Percentiles rank a stretch among this genome's conserved stretches.
These are phyloP conservation scores for Nemapogon koenigi DNA, from an alignment of 2,888 invertebrate genomes.

Conservation along the genomic window DNA sequence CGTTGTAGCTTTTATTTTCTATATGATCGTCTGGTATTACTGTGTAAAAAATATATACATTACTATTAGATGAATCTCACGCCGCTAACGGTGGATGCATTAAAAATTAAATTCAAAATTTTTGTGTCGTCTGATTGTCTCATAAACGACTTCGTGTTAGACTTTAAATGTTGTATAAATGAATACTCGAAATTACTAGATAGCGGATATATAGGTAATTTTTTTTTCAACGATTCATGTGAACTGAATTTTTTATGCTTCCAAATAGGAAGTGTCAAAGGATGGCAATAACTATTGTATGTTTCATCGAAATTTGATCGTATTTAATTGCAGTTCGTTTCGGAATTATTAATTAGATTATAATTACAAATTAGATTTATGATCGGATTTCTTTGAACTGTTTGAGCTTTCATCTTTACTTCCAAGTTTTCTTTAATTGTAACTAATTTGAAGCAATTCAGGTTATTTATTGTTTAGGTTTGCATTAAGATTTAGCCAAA, in stretches of 20 bases:
- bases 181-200: conserved; percentile 51
- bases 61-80: conserved; percentile 53
- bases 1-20: conserved; percentile 44
- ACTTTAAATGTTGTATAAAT: conserved; percentile 49
- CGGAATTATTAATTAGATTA: no score
- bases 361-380: not conserved
- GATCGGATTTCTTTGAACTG: conserved; percentile 6
- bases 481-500: no score
- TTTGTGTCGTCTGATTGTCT: conserved; percentile 41
- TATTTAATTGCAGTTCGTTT: no score
- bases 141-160: conserved; percentile 47
- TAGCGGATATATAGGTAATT: conserved; percentile 38
- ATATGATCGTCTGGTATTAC: conserved; percentile 53
- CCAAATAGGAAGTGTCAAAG: conserved; percentile 3
- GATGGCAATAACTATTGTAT: not conserved
- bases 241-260: conserved; percentile 4
- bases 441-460: no score
- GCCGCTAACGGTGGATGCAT: conserved; percentile 53
- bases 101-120: conserved; percentile 43
- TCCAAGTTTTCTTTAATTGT: no score
- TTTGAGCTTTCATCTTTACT: no score
- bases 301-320: conserved; percentile 7
- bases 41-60: conserved; percentile 44
- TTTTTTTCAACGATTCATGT: not conserved
- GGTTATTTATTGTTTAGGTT: no score